A percentile compares a stretch with the other conserved stretches of the same genome.
These are phyloP conservation scores for Drosophila cognata DNA, from an alignment of 2,888 invertebrate species.

Conservation along the genomic window DNA sequence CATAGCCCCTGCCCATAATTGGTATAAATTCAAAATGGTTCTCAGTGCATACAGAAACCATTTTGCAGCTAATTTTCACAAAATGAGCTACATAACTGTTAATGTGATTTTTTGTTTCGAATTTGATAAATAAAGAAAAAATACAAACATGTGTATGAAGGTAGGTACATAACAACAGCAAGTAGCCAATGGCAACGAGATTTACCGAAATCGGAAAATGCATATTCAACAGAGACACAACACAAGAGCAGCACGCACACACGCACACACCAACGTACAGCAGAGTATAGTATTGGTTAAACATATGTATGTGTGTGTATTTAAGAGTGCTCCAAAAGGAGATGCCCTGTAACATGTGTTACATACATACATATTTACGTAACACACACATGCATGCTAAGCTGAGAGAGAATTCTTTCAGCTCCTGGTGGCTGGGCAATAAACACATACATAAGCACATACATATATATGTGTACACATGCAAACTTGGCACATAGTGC, in stretches of 20 bases:
- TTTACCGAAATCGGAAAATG: constrained; percentile 48
- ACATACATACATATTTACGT: constrained; percentile 1
- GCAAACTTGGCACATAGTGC: constrained; percentile 34
- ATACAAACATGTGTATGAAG: background rate
- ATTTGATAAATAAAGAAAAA: background rate
- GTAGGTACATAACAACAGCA: constrained; percentile 36
- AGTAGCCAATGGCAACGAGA: constrained; percentile 68
- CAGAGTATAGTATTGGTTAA: background rate
- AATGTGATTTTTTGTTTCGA: background rate
- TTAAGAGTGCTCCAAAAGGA: constrained; percentile 10
- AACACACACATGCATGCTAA: constrained; percentile 12
- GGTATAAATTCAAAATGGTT: background rate
- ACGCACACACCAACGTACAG: constrained; percentile 8
- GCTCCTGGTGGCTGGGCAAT: constrained; percentile 55
- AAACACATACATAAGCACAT: constrained; percentile 8
- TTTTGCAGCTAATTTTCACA: background rate
- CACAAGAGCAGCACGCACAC: constrained; percentile 15
- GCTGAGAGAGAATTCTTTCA: constrained; percentile 4
- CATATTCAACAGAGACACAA: constrained; percentile 37
- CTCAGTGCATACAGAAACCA: background rate
- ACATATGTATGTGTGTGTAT: background rate
- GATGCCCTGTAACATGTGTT: constrained; percentile 25
- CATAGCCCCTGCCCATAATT: background rate
- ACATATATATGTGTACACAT: constrained; percentile 4
- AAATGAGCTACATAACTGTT: background rate